Base-by-base conservation (phyloP, 2,113 vertebrate species). In the Pyrgilauda ruficollis region DNA sequence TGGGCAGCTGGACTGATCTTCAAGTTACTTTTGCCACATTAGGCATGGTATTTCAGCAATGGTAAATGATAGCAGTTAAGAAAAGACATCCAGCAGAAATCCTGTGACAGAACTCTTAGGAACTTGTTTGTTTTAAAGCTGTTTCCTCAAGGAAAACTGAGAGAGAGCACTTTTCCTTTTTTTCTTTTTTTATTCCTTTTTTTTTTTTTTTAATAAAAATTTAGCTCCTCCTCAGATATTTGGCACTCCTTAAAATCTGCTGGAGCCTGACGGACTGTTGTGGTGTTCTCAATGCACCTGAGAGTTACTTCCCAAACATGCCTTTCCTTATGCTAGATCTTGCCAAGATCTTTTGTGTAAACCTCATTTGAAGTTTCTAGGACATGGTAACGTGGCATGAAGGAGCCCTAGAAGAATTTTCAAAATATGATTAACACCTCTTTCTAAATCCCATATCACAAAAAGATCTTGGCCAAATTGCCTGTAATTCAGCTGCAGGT, bases 321-420 rank as follows among this genome's bases (percentile, higher is more conserved):
- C 93, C 50, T 97, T 93, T 79, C 78, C 55, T 90, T 74, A 24
- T 33, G 37, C 43, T 83, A 80, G 70, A 74, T 94, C 64, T 95
- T 97, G 90, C 93, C 96, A 96, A 90, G 92, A 92, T 95, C 90
- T 96, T 96, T 91, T 79, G 86, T 56, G 67, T 89, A 83, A 95
- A 89, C 64, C 56, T 87, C 24, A 92, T 92, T 88, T 92, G 76
- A 95, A 94, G 85, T 94, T 95, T 96, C 93, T 94, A 88, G 95
- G 90, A 78, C 90, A 84, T 76, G 23, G 59, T 6, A 3, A 47
- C 15, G 4, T 93, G 79, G 68, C 79, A 70, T 63, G 84, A 95
- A 84, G 85, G 83, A 95, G 75, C 53, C 55, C 22, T 69, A 61
- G 69, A 96, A 94, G 76, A 86, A 84, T 91, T 96, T 84, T 81